A percentile compares a stretch with the other conserved stretches of the same genome.
Evolutionary conservation across 2,113 vertebrate species (phyloP).

Genomic region (Cyprinodon tularosa): DNA sequence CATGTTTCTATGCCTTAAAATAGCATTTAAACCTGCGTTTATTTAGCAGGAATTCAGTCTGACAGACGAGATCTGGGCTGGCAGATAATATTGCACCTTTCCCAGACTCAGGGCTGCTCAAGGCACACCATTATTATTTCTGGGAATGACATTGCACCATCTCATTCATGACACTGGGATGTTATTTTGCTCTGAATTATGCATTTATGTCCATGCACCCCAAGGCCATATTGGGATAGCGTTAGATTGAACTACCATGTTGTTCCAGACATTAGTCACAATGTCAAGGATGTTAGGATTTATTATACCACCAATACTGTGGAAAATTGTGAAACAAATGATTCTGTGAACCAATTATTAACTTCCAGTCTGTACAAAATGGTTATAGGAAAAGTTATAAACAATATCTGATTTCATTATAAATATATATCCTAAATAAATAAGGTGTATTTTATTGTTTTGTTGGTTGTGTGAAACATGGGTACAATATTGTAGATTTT

Average conservation of each 20-base stretch:
- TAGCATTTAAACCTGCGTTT: not conserved
- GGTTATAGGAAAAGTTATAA: no score
- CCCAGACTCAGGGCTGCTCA: constrained; percentile 41
- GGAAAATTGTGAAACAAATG: not conserved
- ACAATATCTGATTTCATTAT: not conserved
- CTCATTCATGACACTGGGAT: constrained; percentile 42
- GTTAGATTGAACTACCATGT: not conserved
- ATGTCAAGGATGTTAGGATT: constrained; percentile 5
- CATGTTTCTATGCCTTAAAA: not conserved
- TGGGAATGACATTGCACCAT: constrained; percentile 56
- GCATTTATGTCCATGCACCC: constrained; percentile 36
- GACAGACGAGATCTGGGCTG: constrained; percentile 41
- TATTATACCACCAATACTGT: not conserved
- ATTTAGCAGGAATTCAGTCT: constrained; percentile 9
- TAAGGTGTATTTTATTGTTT: no score
- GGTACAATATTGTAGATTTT: no score
- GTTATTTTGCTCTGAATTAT: constrained; percentile 36
- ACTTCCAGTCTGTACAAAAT: not conserved
- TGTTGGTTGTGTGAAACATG: no score
- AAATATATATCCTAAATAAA: not conserved
- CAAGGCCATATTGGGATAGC: constrained; percentile 7
- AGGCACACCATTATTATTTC: constrained; percentile 48
- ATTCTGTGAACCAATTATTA: not conserved
- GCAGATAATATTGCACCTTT: constrained; percentile 45
- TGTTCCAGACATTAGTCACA: not conserved